phyloP scores from a whole-genome alignment of 2,888 invertebrate species.

The Acrobasis repandana region DNA sequence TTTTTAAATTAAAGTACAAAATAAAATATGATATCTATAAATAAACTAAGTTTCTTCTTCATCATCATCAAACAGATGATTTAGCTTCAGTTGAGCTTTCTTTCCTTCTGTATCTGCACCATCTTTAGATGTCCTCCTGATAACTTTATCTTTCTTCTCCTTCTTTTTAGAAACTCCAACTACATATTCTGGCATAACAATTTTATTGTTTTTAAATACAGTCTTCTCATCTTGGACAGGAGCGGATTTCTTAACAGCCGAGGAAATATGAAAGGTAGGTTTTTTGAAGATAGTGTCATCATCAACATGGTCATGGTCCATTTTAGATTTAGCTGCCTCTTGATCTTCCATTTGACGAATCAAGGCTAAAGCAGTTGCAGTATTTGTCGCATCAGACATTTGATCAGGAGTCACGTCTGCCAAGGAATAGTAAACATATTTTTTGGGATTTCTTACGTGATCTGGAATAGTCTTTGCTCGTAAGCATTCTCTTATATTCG shows the following conservation, averaged over 20 bases:
- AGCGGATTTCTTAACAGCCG: constrained; percentile 51
- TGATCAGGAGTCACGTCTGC: constrained; percentile 89
- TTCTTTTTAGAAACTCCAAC: constrained; percentile 85
- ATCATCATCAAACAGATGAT: constrained; percentile 74
- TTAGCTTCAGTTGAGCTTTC: constrained; percentile 64
- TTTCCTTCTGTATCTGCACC: constrained; percentile 37
- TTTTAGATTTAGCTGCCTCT: constrained; percentile 43
- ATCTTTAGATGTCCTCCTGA: constrained; percentile 36
- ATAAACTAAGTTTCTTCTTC: constrained; percentile 37
- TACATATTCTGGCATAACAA: constrained; percentile 92
- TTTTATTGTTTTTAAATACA: constrained; percentile 85
- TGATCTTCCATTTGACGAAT: constrained; percentile 86
- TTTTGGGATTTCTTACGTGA: constrained; percentile 88
- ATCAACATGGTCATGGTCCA: constrained; percentile 51
- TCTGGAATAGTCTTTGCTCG: constrained; percentile 66
- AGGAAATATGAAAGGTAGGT: constrained; percentile 66
- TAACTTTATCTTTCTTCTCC: constrained; percentile 59
- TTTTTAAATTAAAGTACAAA: not conserved
- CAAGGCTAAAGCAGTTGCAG: constrained; percentile 90
- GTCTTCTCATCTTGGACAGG: constrained; percentile 51
- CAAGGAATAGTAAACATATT: constrained; percentile 91
- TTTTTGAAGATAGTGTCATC: constrained; percentile 65
- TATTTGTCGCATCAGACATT: constrained; percentile 90
- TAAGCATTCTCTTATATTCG: constrained; percentile 83
- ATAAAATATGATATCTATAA: not conserved